Base-by-base conservation (phyloP, 2,888 invertebrate species). In the Eilema depressum region DNA sequence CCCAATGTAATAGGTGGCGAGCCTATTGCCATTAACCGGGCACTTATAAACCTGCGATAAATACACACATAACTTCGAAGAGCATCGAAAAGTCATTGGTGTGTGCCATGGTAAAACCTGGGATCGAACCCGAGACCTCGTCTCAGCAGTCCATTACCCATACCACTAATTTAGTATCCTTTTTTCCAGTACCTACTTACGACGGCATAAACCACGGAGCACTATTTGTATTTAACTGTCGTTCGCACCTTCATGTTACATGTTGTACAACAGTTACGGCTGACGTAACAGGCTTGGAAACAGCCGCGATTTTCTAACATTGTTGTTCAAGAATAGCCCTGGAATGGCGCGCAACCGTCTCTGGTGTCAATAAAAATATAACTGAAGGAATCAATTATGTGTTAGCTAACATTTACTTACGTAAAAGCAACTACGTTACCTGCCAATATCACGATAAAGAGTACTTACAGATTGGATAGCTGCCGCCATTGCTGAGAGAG, bases 321-420 rank as follows among this genome's bases (percentile, higher is more conserved):
- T 37, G 37, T 37, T 26, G 56, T 68, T 20, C 63, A 68, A 57
- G 63, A 69, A 47, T 28, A 30, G 26, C 37, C 12, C 25, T 33
- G 23, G 14, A 56, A 65, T 57, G 20, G n/a, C 68, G 68, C 57
- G 68, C 63, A 37, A 37, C 37, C 10, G 63, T 30, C 26, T 41
- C 4, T 62, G n/a, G n/a, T n/a, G 47, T 37, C 25, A 33, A 28
- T 37, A 59, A n/a, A 63, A 69, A n/a, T 26, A 59, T 57, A 26
- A 23, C n/a, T n/a, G 57, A 63, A 20, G 17, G 41, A 57, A 25
- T 63, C 63, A 41, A 57, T 68, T 63, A 37, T n/a, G n/a, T 26
- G 20, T 63, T 68, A 68, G 23, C 57, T 41, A 62, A 68, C 61
- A n/a, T 66, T 68, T 59, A 65, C 57, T 23, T 23, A 41, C n/a